Percentiles rank a stretch among this genome's conserved stretches.
phyloP scores from a whole-genome alignment of 2,888 invertebrate genomes.

The Abrostola triplasia region DNA sequence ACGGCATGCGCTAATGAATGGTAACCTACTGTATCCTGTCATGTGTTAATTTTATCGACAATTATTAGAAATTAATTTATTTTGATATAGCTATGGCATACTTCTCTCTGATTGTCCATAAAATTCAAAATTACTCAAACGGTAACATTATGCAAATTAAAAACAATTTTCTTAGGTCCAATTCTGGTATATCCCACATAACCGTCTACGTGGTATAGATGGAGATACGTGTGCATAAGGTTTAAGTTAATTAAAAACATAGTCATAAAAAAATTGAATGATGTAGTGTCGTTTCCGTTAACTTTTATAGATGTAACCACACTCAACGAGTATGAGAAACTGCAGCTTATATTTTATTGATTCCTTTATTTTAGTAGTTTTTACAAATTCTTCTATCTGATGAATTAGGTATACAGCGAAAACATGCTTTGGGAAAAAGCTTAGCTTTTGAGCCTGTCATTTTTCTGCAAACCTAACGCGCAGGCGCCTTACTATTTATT shows the following conservation, averaged over 20 bases:
- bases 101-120: conserved; percentile 72
- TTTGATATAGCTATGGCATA: conserved; percentile 54
- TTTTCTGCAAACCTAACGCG: no score
- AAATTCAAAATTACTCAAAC: conserved; percentile 75
- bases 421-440: no score
- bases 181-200: conserved; percentile 57
- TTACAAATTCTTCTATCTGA: not conserved
- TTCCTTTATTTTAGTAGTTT: conserved; percentile 12
- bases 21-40: conserved; percentile 6
- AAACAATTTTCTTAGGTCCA: conserved; percentile 65
- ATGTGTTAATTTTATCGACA: conserved; percentile 44
- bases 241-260: conserved; percentile 48
- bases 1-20: no score
- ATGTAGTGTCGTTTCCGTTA: conserved; percentile 59
- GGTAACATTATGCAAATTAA: conserved; percentile 76
- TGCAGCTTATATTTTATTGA: conserved; percentile 27
- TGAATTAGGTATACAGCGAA: no score
- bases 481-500: no score
- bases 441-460: no score
- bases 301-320: conserved; percentile 60
- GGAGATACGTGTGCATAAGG: conserved; percentile 34
- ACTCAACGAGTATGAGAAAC: conserved; percentile 27
- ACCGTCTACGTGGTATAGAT: conserved; percentile 44
- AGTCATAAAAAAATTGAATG: conserved; percentile 56
- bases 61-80: conserved; percentile 51